phyloP scores from a whole-genome alignment of 2,797 vertebrate species.

The Sarcophilus harrisii region DNA sequence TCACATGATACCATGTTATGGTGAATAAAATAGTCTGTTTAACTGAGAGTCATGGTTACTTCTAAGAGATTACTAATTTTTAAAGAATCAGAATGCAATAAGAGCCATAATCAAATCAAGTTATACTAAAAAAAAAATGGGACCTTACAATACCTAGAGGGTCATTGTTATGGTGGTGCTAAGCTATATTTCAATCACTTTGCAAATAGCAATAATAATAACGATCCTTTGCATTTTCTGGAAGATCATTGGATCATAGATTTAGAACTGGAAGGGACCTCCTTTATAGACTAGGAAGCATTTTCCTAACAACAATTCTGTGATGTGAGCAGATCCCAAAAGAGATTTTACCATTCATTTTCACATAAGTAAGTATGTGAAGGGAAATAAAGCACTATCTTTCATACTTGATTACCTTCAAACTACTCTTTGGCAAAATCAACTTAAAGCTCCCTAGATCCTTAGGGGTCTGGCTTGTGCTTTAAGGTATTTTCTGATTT shows the following conservation, averaged over 20 bases:
- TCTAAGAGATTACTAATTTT: too few relatives aligned
- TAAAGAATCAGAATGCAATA: too few relatives aligned
- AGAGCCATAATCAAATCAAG: too few relatives aligned
- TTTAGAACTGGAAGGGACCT: neutral
- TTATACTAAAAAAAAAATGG: too few relatives aligned
- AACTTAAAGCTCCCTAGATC: neutral
- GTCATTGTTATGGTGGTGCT: too few relatives aligned
- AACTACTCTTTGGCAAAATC: neutral
- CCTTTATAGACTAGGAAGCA: neutral
- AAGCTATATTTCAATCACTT: neutral
- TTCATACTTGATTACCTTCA: conserved; percentile 2
- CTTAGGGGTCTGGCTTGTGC: neutral
- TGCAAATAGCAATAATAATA: neutral
- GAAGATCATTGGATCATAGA: neutral
- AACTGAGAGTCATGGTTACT: too few relatives aligned
- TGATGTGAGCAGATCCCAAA: neutral
- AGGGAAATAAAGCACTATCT: neutral
- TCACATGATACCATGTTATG: too few relatives aligned
- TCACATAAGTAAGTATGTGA: neutral
- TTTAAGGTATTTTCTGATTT: neutral
- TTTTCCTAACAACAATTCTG: neutral
- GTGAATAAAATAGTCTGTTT: too few relatives aligned
- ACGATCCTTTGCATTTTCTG: neutral
- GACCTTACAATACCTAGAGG: too few relatives aligned
- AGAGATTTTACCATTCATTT: neutral